These are phyloP conservation scores for Cichlasoma orientale DNA, from an alignment of 2,797 vertebrate species.

Conservation along the genomic window DNA sequence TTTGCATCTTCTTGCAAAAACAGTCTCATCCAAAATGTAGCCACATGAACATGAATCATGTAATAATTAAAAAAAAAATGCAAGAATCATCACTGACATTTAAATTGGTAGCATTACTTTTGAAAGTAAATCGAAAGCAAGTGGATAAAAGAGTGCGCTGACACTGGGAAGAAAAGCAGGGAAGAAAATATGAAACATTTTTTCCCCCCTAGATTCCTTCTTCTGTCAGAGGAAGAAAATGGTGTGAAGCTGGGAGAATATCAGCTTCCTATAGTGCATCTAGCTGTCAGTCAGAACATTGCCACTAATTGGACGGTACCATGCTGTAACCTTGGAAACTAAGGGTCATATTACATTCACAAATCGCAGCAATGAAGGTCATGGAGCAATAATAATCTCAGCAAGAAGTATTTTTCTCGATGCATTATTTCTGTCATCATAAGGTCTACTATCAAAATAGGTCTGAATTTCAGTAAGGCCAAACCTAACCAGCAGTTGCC, in stretches of 20 bases:
- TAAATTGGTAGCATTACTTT: neutral
- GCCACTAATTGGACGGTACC: slow-evolving; percentile 52
- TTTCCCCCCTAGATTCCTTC: neutral
- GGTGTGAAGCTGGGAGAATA: slow-evolving; percentile 8
- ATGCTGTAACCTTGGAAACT: slow-evolving; percentile 39
- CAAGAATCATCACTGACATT: neutral
- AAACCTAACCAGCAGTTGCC: neutral
- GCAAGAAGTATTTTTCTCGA: slow-evolving; percentile 38
- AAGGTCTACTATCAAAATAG: slow-evolving; percentile 14
- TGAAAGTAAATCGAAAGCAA: neutral
- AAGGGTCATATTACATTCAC: slow-evolving; percentile 10
- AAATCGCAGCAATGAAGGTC: slow-evolving; percentile 18
- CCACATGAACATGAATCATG: neutral
- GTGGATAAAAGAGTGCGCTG: neutral
- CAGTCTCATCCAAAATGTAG: neutral
- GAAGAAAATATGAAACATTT: neutral
- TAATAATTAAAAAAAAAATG: neutral
- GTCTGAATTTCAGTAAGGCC: slow-evolving; percentile 4
- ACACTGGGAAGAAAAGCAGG: neutral
- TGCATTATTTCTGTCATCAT: slow-evolving; percentile 24
- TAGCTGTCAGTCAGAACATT: slow-evolving; percentile 38
- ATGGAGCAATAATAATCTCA: slow-evolving; percentile 8
- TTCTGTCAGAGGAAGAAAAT: slow-evolving; percentile 5
- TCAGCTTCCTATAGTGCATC: neutral
- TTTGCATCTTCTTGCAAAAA: neutral